Conservation (phyloP, 1,140 invertebrate species). For the Microvelia longipes region DNA sequence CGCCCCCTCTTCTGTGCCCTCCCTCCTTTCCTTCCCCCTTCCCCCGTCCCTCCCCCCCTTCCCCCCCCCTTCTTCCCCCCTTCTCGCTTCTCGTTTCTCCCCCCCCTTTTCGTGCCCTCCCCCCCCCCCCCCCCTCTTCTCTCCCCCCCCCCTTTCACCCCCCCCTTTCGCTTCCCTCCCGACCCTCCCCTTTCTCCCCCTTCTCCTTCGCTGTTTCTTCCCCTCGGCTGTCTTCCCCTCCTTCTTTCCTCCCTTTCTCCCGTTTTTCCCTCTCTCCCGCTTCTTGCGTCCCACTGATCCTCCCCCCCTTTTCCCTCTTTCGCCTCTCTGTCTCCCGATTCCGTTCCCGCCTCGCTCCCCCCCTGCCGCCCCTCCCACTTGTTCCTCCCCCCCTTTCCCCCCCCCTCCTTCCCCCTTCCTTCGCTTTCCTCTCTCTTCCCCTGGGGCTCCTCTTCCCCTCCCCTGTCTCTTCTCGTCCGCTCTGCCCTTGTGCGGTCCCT, state of each 20-base stretch:
- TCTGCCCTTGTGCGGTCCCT: conserved; percentile 10
- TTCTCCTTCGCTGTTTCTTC: neutral
- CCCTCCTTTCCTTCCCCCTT: conserved; percentile 7
- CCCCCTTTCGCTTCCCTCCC: conserved; percentile 1
- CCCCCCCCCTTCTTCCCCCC: neutral
- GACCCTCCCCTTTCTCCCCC: neutral
- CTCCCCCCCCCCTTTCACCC: neutral
- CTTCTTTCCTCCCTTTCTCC: neutral
- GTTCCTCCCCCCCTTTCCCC: conserved; percentile 6
- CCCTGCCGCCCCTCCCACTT: neutral
- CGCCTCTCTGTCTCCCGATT: neutral
- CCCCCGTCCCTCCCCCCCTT: neutral
- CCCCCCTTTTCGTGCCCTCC: conserved; percentile 4
- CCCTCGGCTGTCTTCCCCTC: neutral
- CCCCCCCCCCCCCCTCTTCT: neutral
- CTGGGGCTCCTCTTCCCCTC: neutral
- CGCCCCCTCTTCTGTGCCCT: conserved; percentile 6
- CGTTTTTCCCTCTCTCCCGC: too few species aligned
- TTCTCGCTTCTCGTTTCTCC: neutral
- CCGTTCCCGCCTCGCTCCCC: neutral
- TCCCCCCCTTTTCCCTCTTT: neutral
- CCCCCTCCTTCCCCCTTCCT: neutral
- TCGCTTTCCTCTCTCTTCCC: neutral
- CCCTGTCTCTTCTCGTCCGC: neutral
- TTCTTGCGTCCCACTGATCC: neutral